Evolutionary conservation across 1,140 invertebrate species (phyloP).

Genomic region (Chionoecetes opilio): DNA sequence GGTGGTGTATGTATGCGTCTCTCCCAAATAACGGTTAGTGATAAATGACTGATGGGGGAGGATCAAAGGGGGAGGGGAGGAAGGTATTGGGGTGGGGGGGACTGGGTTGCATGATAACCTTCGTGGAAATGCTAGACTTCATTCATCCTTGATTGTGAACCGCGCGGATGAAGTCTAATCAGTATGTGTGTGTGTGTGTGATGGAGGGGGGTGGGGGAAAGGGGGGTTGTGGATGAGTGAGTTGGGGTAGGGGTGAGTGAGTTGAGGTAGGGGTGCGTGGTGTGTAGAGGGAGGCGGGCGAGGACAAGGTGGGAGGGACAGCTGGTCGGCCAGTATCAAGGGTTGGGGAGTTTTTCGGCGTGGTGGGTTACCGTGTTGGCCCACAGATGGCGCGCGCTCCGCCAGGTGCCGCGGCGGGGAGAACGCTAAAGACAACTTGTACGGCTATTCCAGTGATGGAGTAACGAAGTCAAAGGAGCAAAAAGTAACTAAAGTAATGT

Average conservation of each 20-base stretch:
- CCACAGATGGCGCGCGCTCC: slow-evolving; percentile 13
- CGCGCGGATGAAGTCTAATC: background rate
- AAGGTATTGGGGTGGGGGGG: background rate
- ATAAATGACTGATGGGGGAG: background rate
- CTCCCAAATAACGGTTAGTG: background rate
- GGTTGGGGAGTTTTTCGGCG: background rate
- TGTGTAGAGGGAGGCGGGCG: background rate
- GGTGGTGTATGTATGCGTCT: background rate
- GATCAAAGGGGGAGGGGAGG: background rate
- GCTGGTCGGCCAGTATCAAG: background rate
- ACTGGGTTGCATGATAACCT: background rate
- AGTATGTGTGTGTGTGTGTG: background rate
- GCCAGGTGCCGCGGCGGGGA: background rate
- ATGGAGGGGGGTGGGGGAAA: background rate
- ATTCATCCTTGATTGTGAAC: background rate
- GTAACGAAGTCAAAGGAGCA: background rate
- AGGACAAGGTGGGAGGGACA: background rate
- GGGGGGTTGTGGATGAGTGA: background rate
- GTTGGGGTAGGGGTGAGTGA: background rate
- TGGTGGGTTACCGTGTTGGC: background rate
- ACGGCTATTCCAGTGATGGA: background rate
- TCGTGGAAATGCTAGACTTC: background rate
- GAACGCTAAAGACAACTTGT: background rate
- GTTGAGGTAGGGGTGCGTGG: background rate
- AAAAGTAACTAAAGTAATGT: background rate